Evolutionary conservation across 2,888 invertebrate genomes (phyloP).

Genomic region (Platerodrilus igneus): DNA sequence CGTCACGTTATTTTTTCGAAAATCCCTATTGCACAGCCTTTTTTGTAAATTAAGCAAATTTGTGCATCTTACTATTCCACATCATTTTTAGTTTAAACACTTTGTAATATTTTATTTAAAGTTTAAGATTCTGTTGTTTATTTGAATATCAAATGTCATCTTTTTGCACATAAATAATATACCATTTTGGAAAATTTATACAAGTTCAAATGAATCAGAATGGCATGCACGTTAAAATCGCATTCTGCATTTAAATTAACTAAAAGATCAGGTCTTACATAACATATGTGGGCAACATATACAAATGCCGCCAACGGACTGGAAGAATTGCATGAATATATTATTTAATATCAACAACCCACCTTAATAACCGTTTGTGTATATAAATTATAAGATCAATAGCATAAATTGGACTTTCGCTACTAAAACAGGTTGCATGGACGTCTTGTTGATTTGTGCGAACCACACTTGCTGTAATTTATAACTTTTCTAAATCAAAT

Average conservation of each 20-base stretch:
- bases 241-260: conserved; percentile 7
- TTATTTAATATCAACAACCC: conserved; percentile 27
- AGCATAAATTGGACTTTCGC: conserved; percentile 18
- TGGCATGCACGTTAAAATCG: neutral
- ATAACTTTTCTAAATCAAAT: too few relatives aligned
- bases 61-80: too few relatives aligned
- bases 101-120: too few relatives aligned
- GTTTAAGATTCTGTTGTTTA: too few relatives aligned
- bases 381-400: conserved; percentile 24
- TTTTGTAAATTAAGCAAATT: too few relatives aligned
- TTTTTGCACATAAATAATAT: too few relatives aligned
- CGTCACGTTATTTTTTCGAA: too few relatives aligned
- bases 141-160: too few relatives aligned
- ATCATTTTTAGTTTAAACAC: too few relatives aligned
- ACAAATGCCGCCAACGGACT: conserved; percentile 23
- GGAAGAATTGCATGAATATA: conserved; percentile 25
- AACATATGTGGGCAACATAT: conserved; percentile 20
- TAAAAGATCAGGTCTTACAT: conserved; percentile 11
- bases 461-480: too few relatives aligned
- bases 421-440: conserved; percentile 13
- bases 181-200: conserved; percentile 1
- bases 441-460: too few relatives aligned
- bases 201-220: neutral
- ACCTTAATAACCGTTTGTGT: conserved; percentile 22
- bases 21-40: too few relatives aligned